Evolutionary conservation across 2,113 vertebrate species (phyloP).

Genomic region (Okapia johnstoni): DNA sequence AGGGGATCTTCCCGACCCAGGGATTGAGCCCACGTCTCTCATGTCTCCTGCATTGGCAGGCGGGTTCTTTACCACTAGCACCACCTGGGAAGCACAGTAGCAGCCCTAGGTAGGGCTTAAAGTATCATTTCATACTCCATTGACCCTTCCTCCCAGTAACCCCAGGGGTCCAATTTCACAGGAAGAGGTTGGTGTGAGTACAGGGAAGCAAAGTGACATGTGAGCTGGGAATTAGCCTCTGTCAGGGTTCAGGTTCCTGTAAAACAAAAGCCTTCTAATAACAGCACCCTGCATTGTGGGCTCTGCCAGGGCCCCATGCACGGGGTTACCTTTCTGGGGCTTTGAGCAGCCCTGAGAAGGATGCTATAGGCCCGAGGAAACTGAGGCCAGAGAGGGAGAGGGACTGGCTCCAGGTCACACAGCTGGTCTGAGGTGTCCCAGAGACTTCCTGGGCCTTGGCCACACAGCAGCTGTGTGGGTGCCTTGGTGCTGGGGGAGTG

Average conservation of each 20-base stretch:
- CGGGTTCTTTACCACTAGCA: background rate
- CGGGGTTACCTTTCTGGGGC: background rate
- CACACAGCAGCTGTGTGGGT: background rate
- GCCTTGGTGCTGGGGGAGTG: background rate
- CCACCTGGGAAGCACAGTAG: background rate
- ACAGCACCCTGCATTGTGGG: no score
- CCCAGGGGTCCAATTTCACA: background rate
- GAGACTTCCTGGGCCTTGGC: background rate
- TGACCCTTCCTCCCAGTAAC: background rate
- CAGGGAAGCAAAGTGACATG: background rate
- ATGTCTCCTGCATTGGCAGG: background rate
- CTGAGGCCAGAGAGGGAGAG: background rate
- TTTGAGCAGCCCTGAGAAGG: background rate
- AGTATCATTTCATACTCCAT: background rate
- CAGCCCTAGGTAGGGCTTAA: background rate
- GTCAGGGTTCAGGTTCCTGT: background rate
- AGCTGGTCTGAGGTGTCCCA: background rate
- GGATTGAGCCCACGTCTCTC: background rate
- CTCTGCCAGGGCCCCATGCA: background rate
- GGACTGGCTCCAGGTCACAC: no score
- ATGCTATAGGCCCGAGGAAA: background rate
- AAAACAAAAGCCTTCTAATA: background rate
- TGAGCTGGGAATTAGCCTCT: conserved; percentile 16
- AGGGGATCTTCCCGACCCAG: background rate
- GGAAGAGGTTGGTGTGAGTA: background rate